These are phyloP conservation scores for Brachypalpus laphriformis DNA, from an alignment of 2,888 invertebrate genomes.

Conservation along the genomic window DNA sequence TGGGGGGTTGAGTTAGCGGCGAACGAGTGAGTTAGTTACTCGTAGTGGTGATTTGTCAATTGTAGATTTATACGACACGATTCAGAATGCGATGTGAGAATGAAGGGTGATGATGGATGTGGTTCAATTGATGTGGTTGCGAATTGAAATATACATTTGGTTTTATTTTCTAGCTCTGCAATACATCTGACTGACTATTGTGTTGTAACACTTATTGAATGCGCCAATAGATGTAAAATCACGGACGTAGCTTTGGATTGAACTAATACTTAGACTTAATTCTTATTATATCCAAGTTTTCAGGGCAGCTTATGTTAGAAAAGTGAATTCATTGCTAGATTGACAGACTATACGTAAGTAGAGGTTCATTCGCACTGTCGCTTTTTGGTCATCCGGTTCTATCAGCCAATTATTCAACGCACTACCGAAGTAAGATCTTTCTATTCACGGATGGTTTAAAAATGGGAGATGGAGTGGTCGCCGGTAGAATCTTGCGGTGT, in stretches of 20 bases:
- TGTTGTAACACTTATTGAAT: neutral
- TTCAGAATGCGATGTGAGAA: slow-evolving; percentile 68
- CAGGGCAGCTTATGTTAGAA: too few species aligned
- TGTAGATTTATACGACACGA: slow-evolving; percentile 74
- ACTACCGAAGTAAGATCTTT: too few species aligned
- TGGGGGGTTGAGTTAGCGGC: slow-evolving; percentile 68
- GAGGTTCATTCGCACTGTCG: too few species aligned
- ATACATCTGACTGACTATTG: slow-evolving; percentile 10
- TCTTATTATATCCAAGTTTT: too few species aligned
- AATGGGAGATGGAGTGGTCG: too few species aligned
- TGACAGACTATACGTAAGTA: too few species aligned
- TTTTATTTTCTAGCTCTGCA: slow-evolving; percentile 28
- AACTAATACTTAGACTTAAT: too few species aligned
- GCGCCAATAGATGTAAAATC: neutral
- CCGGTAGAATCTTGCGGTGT: too few species aligned
- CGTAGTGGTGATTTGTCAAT: slow-evolving; percentile 73
- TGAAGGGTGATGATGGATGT: slow-evolving; percentile 74
- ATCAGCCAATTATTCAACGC: too few species aligned
- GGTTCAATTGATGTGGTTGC: slow-evolving; percentile 72
- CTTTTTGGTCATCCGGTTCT: too few species aligned
- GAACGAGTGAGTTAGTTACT: slow-evolving; percentile 67
- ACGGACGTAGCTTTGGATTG: neutral
- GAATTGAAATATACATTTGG: slow-evolving; percentile 58
- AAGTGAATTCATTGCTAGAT: too few species aligned
- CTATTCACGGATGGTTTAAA: too few species aligned